Evolutionary conservation across 2,888 invertebrate genomes (phyloP).

Genomic region (Aproaerema taeniolella): DNA sequence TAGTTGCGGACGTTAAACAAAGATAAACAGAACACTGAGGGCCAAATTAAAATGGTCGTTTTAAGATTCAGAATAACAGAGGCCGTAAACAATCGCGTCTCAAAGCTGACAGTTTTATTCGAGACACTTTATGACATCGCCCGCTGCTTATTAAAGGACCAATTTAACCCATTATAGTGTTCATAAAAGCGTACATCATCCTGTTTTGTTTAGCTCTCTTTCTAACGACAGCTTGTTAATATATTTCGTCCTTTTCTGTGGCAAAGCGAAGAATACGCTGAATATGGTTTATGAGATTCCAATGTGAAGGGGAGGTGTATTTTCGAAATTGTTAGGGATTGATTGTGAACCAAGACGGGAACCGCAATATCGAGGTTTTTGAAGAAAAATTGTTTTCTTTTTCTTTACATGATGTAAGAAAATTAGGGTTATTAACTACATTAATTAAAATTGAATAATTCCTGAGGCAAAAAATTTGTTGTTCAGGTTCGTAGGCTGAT

Average conservation of each 20-base stretch:
- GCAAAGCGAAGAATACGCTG: slow-evolving; percentile 35
- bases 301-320: slow-evolving; percentile 57
- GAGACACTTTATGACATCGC: slow-evolving; percentile 57
- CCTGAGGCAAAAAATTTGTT: no score
- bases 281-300: slow-evolving; percentile 66
- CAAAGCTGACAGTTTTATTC: slow-evolving; percentile 54
- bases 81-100: slow-evolving; percentile 40
- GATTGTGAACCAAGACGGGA: slow-evolving; percentile 14
- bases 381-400: no score
- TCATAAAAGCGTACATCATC: slow-evolving; percentile 72
- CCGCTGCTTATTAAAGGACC: slow-evolving; percentile 65
- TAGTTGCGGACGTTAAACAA: slow-evolving; percentile 2
- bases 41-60: slow-evolving; percentile 26
- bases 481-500: no score
- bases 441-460: no score
- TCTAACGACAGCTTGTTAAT: slow-evolving; percentile 22
- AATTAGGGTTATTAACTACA: no score
- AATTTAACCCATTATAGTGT: slow-evolving; percentile 73
- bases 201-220: slow-evolving; percentile 54
- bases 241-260: slow-evolving; percentile 33
- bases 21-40: slow-evolving; percentile 15
- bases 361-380: slow-evolving; percentile 10
- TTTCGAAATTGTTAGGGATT: slow-evolving; percentile 56
- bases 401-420: no score
- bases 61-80: slow-evolving; percentile 31